Conservation (phyloP, 2,797 vertebrate species). For the Babyrousa celebensis region DNA sequence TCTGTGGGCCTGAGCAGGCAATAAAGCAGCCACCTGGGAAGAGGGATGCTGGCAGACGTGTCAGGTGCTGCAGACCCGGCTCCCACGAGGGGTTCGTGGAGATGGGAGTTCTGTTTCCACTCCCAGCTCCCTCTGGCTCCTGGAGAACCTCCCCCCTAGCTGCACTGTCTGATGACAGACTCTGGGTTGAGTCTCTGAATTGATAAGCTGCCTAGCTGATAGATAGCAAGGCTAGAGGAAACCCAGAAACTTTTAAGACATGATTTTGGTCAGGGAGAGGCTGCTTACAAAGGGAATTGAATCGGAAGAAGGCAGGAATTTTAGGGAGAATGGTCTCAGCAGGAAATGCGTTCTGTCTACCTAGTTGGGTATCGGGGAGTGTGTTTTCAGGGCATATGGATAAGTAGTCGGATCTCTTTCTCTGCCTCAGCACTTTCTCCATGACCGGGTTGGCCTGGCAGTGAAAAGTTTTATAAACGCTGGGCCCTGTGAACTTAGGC, state of each 20-base stretch:
- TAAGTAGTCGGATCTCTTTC: background rate
- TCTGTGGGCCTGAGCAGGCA: background rate
- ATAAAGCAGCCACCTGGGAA: background rate
- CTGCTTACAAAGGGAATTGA: background rate
- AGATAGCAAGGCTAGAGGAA: constrained; percentile 2
- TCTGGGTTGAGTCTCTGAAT: background rate
- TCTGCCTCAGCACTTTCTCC: background rate
- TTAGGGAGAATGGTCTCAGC: background rate
- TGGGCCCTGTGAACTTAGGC: constrained; percentile 51
- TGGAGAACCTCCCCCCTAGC: background rate
- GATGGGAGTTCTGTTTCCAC: background rate
- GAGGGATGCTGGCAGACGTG: background rate
- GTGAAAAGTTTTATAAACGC: constrained; percentile 55
- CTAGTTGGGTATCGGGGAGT: background rate
- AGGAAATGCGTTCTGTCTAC: background rate
- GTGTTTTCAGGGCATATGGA: fast-evolving
- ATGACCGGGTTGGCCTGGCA: background rate
- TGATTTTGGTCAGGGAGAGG: background rate
- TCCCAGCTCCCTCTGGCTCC: background rate
- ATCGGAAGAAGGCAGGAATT: background rate
- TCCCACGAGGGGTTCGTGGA: background rate
- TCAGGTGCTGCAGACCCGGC: background rate
- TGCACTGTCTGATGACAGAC: background rate
- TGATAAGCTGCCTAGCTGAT: background rate
- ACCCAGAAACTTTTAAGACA: background rate